Conservation (phyloP, 1,140 invertebrate species). For the Drosophila lini region DNA sequence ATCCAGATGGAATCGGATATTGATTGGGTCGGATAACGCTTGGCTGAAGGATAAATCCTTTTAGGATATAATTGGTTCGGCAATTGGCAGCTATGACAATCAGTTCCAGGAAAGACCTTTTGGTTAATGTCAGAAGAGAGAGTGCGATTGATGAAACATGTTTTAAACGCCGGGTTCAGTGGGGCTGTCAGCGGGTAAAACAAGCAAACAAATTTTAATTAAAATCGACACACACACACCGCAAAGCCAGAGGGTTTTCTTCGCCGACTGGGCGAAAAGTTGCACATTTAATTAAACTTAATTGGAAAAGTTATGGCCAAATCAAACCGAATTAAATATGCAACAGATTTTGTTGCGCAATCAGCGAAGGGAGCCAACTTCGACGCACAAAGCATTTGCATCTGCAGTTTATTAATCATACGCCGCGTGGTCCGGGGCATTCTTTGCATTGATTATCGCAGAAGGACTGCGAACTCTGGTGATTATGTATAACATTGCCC, state of each 20-base stretch:
- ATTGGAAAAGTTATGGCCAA: constrained; percentile 77
- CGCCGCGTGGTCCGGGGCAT: constrained; percentile 33
- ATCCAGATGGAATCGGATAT: constrained; percentile 27
- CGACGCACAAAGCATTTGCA: constrained; percentile 26
- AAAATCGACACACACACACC: constrained; percentile 43
- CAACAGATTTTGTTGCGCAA: constrained; percentile 69
- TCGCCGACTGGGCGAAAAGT: constrained; percentile 32
- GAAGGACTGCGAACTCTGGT: constrained; percentile 18
- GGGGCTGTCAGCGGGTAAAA: constrained; percentile 35
- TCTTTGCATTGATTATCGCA: constrained; percentile 43
- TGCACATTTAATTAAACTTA: constrained; percentile 78
- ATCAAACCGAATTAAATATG: constrained; percentile 80
- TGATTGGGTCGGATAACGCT: constrained; percentile 47
- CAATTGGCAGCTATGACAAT: constrained; percentile 47
- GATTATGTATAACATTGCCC: constrained; percentile 63
- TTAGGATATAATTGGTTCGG: constrained; percentile 39
- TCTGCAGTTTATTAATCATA: constrained; percentile 69
- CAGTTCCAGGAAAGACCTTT: constrained; percentile 3
- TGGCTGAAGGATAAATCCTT: constrained; percentile 42
- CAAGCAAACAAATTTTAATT: constrained; percentile 64
- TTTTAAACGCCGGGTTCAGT: constrained; percentile 17
- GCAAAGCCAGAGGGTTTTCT: constrained; percentile 20
- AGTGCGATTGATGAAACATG: constrained; percentile 10
- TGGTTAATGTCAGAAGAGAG: neutral
- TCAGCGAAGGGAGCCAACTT: constrained; percentile 48